Base-by-base conservation (phyloP, 2,113 vertebrate species). In the Eidolon helvum region DNA sequence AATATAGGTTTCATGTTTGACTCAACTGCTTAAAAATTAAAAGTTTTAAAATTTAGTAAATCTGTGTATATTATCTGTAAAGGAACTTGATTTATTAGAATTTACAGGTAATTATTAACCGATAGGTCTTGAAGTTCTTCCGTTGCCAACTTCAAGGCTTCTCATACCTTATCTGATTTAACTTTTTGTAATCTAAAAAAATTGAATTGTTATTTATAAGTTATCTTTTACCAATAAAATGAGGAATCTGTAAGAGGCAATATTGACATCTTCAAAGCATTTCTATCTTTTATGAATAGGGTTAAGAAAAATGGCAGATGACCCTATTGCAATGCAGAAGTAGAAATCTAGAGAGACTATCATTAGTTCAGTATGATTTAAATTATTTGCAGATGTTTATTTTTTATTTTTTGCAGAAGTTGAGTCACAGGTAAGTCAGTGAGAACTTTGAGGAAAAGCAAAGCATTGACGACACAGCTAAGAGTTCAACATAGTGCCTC, bases 371-470 rank as follows among this genome's bases (percentile, higher is more conserved):
- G n/a, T 96, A 65, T 79, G 96, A 88, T 96, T 96, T 94, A 97
- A 97, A 89, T 55, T 91, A 88, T 95, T 98, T 98, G 94, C 91
- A 97, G 92, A 91, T 92, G 75, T 80, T 63, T 63, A 6, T 30
- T 12, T 61, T 48, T 97, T 97, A 94, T 97, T 97, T 95, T 97
- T 98, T 97, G 96, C 92, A 74, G 93, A 97, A 98, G 95, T 90
- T 96, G 92, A 96, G 96, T 98, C 97, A 96, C 94, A 98, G 98
- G 97, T 98, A 98, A 90, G 96, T 98, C 98, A 95, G 83, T 96
- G 95, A 98, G 98, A 98, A 97, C 94, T 98, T 97, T 93, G 97
- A 98, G 92, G 97, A 91, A 93, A 98, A 98, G 97, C 97, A 98
- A 98, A 98, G 97, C 96, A 57, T 87, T 96, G 96, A 97, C 98